Base-by-base conservation (phyloP, 2,113 vertebrate species). In the Odocoileus hemionus region DNA sequence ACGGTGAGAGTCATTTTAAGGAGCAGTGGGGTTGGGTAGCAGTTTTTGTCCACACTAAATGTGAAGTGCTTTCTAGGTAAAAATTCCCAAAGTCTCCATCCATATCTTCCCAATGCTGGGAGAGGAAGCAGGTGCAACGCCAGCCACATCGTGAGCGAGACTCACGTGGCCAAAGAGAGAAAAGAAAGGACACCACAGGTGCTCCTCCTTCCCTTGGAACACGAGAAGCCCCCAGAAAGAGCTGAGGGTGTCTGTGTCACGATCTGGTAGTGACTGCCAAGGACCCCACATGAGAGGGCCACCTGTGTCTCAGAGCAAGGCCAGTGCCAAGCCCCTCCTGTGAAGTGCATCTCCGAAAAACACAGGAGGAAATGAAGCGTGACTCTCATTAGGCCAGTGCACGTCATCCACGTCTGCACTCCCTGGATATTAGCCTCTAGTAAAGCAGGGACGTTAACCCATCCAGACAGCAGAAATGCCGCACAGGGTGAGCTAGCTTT, bases 341-440 rank as follows among this genome's bases (percentile, higher is more conserved):
- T 52, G 67, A 80, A 79, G 47, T 60, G 33, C 74, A 52, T 47
- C 23, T 25, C 57, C 5, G 8, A 64, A 60, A 67, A 92, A 45
- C 57, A n/a, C 54, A 88, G 47, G 52, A 57, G 60, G 30, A 86
- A 58, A 19, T 30, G 13, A 45, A 64, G 21, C 1, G 0, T 7
- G 39, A 23, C 5, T 26, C 33, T 13, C 13, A 0, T 21, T 16
- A 64, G 79, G 6, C 95, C 76, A 11, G 61, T 3, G 7, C 17
- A 17, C 89, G 80, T 23, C 0, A 2, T 15, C 1, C 21, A 1
- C 1, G 0, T 50, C 70, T 79, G n/a, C 0, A 0, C 30, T 79
- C 39, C 43, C 87, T 70, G 52, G 28, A 3, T 36, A 3, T n/a
- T 23, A 36, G 43, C 84, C 87, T 39, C n/a, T 21, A 4, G 87